phyloP scores from a whole-genome alignment of 2,888 invertebrate genomes.

The Tubiluchus corallicola region DNA sequence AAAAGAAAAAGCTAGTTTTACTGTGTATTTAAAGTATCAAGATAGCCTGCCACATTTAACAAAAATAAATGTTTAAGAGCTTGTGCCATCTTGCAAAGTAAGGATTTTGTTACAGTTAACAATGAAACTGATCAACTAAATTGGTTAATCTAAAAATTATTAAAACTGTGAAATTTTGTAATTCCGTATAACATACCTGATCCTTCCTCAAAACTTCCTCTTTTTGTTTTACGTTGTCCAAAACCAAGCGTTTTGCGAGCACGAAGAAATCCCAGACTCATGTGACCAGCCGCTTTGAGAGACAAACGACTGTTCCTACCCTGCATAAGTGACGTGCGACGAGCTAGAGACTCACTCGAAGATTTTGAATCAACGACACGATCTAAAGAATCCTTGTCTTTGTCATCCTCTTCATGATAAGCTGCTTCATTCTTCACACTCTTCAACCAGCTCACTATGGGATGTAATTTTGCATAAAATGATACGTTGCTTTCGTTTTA shows the following conservation, averaged over 20 bases:
- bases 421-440: not conserved
- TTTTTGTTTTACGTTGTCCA: slow-evolving; percentile 49
- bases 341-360: not conserved
- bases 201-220: slow-evolving; percentile 68
- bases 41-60: too few species aligned
- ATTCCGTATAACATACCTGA: too few species aligned
- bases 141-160: too few species aligned
- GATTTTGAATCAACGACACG: not conserved
- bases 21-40: too few species aligned
- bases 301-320: slow-evolving; percentile 19
- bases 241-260: slow-evolving; percentile 31
- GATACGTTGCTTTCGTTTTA: too few species aligned
- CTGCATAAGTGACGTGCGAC: not conserved
- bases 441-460: not conserved
- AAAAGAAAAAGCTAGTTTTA: too few species aligned
- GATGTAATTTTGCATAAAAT: too few species aligned
- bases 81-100: too few species aligned
- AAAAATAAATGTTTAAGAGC: too few species aligned
- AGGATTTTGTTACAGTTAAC: too few species aligned
- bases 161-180: too few species aligned
- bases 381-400: not conserved
- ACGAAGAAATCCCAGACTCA: slow-evolving; percentile 28
- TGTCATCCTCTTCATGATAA: slow-evolving; percentile 1
- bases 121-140: too few species aligned
- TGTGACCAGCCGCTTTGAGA: slow-evolving; percentile 29